These are phyloP conservation scores for Caenorhabditis plicata DNA, from an alignment of 2,888 invertebrate genomes.

Conservation along the genomic window DNA sequence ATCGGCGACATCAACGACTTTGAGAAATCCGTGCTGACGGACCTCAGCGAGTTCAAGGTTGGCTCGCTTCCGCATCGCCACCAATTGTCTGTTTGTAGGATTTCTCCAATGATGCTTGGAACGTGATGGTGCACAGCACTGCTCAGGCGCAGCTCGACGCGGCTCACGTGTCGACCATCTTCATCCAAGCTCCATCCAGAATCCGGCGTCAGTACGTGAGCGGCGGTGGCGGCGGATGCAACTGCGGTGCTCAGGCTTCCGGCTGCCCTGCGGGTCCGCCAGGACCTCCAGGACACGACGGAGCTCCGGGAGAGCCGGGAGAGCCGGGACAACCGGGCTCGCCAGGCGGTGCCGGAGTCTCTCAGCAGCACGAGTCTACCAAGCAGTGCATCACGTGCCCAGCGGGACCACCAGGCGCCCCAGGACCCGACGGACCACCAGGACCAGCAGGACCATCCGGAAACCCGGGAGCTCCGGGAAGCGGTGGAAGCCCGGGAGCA, in stretches of 20 bases:
- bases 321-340: slow-evolving; percentile 21
- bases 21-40: slow-evolving; percentile 17
- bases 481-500: slow-evolving; percentile 18
- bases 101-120: slow-evolving; percentile 40
- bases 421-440: slow-evolving; percentile 33
- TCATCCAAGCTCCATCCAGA: slow-evolving; percentile 32
- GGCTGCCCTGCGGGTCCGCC: slow-evolving; percentile 45
- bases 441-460: slow-evolving; percentile 39
- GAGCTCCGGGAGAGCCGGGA: slow-evolving; percentile 33
- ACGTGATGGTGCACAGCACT: slow-evolving; percentile 29
- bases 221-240: slow-evolving; percentile 27
- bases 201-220: slow-evolving; percentile 28
- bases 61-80: slow-evolving; percentile 4
- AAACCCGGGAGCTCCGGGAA: slow-evolving; percentile 30
- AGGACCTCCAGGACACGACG: slow-evolving; percentile 35
- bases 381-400: slow-evolving; percentile 40
- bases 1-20: slow-evolving; percentile 28
- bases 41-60: slow-evolving; percentile 35
- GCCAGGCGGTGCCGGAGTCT: slow-evolving; percentile 22
- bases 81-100: slow-evolving; percentile 26
- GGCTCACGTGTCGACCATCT: slow-evolving; percentile 19
- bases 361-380: slow-evolving; percentile 12
- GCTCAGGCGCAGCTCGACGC: slow-evolving; percentile 19
- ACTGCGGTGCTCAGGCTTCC: slow-evolving; percentile 33
- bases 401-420: slow-evolving; percentile 38